Evolutionary conservation across 2,797 vertebrate species (phyloP), one percentile per base, ranked within the genome.

Genomic region (Microctenopoma lineatum): DNA sequence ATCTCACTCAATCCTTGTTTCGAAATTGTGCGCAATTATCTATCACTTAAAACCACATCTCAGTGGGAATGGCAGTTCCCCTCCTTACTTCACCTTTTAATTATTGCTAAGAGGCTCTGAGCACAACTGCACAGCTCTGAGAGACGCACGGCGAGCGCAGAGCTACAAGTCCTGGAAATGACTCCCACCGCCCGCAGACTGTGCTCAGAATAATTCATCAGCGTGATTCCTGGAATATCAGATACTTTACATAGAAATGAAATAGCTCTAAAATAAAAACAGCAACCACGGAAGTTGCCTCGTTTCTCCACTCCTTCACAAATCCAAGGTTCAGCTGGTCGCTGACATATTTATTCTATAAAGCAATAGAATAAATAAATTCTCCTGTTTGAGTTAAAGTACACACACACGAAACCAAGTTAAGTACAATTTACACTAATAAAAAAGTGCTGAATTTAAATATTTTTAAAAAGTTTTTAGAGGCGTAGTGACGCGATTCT

Each of bases 11-110:
- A 58, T 73, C 70, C 58, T 72, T 86, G 68, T 89, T 90, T 86
- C 77, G 73, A 86, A 87, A 89, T 87, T 92, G 90, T 93, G 93
- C 90, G 94, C 95, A 95, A 79, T 87, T 81, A 93, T 87, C 80
- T 91, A 92, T 89, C 89, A 89, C 27, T 66, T 73, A 38, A 59
- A 75, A 38, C 14, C 58, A 56, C 45, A 63, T 77, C 53, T 79
- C 59, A 71, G 5, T 15, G 44, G 38, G 34, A 63, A 54, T 9
- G 55, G 15, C 55, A 47, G 47, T 53, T 58, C 65, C 77, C 41
- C 56, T 58, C 51, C 60, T 75, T 54, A 10, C 7, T 47, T 55
- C 63, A 36, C 47, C 10, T 29, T 56, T 73, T 59, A 55, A 59
- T 60, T 59, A 51, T 45, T 58, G 32, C 66, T 50, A 3, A 42